Evolutionary conservation across 2,113 vertebrate genomes (phyloP).

Genomic region (Chlorodrepanis virens): DNA sequence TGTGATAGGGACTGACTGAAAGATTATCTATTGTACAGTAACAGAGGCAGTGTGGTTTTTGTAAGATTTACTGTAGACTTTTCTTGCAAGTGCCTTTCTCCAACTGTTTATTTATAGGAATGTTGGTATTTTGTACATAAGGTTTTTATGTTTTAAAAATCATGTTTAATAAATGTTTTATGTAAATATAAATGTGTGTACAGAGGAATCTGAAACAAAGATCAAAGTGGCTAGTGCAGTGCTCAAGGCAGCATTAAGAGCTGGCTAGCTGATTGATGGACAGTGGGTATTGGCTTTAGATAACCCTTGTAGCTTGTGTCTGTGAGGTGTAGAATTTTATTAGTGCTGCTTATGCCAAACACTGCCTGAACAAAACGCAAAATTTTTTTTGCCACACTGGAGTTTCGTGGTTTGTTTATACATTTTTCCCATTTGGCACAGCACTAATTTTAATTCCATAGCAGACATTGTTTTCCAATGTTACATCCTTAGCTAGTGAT

Average conservation of each 20-base stretch:
- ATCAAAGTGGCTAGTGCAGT: slow-evolving; percentile 67
- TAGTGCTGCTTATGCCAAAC: slow-evolving; percentile 63
- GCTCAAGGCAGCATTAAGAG: slow-evolving; percentile 62
- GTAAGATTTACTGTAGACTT: slow-evolving; percentile 82
- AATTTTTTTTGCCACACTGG: not conserved
- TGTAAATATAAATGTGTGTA: slow-evolving; percentile 80
- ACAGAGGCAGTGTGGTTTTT: slow-evolving; percentile 73
- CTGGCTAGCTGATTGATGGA: slow-evolving; percentile 54
- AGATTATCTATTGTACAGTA: slow-evolving; percentile 78
- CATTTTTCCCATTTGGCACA: not conserved
- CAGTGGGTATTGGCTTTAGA: slow-evolving; percentile 66
- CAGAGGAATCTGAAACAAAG: slow-evolving; percentile 69
- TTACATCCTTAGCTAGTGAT: not conserved
- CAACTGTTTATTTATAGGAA: slow-evolving; percentile 84
- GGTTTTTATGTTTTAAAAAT: slow-evolving; percentile 74
- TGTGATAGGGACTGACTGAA: slow-evolving; percentile 65
- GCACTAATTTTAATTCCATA: not conserved
- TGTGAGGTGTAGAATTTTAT: slow-evolving; percentile 53
- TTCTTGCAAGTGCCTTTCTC: slow-evolving; percentile 87
- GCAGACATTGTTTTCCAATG: not conserved
- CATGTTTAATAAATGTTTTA: slow-evolving; percentile 78
- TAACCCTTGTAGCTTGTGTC: slow-evolving; percentile 64
- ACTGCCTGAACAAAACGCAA: not conserved
- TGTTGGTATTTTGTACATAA: slow-evolving; percentile 82
- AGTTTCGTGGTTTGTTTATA: not conserved